Percentiles rank a stretch among this genome's conserved stretches.
phyloP scores from a whole-genome alignment of 2,113 vertebrate genomes.

The Pluvianellus socialis region DNA sequence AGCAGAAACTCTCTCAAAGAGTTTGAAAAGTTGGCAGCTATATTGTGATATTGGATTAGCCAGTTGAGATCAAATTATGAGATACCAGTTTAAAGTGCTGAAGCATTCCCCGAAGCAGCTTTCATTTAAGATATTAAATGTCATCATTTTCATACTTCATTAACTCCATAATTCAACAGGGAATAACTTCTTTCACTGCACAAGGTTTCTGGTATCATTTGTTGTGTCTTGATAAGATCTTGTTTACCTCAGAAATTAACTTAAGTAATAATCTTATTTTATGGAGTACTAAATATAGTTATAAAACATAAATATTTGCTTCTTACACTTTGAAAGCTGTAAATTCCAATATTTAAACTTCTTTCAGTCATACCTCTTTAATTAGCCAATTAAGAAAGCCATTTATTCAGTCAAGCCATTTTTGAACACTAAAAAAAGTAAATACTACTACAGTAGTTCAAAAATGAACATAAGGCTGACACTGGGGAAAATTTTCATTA shows the following conservation, averaged over 20 bases:
- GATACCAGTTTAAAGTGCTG: constrained; percentile 3
- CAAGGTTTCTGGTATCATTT: not conserved
- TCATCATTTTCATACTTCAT: constrained; percentile 42
- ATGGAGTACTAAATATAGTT: not conserved
- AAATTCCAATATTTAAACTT: not conserved
- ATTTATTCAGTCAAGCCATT: not conserved
- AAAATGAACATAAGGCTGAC: not conserved
- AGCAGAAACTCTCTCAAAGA: not conserved
- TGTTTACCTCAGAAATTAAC: constrained; percentile 4
- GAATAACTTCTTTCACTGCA: constrained; percentile 4
- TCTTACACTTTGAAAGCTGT: not conserved
- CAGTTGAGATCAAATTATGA: constrained; percentile 50
- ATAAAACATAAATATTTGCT: not conserved
- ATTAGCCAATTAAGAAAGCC: not conserved
- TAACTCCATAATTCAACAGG: constrained; percentile 34
- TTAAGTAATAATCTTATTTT: not conserved
- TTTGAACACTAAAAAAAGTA: not conserved
- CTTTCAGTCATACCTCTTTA: not conserved
- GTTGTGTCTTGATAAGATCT: not conserved
- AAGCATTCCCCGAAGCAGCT: constrained; percentile 38
- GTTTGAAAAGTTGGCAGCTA: not conserved
- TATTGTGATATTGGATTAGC: not conserved
- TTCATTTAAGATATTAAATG: constrained; percentile 59
- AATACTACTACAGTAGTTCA: not conserved
- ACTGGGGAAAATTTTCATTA: not conserved